Evolutionary conservation across 2,113 vertebrate genomes (phyloP).

Genomic region (Excalfactoria chinensis): DNA sequence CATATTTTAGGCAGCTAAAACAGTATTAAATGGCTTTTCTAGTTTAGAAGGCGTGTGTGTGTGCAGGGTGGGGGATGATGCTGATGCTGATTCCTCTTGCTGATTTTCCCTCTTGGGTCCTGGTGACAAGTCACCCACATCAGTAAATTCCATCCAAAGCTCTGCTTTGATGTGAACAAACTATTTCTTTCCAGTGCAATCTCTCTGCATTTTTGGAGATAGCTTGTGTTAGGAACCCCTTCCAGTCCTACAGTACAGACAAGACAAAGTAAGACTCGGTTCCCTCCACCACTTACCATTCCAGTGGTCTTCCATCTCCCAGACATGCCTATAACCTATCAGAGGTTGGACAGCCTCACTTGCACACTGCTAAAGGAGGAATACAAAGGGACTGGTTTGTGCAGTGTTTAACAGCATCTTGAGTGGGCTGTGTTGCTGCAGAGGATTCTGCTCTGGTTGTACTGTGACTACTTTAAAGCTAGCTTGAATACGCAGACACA

Average conservation of each 20-base stretch:
- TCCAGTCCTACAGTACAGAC: neutral
- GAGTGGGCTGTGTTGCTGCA: neutral
- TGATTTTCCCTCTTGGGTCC: neutral
- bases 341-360: neutral
- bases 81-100: no score
- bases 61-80: neutral
- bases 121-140: neutral
- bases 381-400: neutral
- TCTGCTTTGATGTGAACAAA: neutral
- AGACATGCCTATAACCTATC: rapidly evolving
- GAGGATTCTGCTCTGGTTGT: neutral
- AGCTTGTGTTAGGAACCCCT: neutral
- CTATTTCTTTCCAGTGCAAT: neutral
- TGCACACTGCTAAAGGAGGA: rapidly evolving
- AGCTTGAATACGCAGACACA: neutral
- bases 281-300: neutral
- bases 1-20: neutral
- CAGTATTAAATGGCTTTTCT: neutral
- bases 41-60: neutral
- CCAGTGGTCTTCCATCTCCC: neutral
- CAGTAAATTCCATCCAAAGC: neutral
- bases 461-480: neutral
- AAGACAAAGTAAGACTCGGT: neutral
- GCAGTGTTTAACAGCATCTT: neutral
- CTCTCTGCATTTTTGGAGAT: neutral